Conservation (phyloP, 2,888 invertebrate genomes). For the Altica lythri region DNA sequence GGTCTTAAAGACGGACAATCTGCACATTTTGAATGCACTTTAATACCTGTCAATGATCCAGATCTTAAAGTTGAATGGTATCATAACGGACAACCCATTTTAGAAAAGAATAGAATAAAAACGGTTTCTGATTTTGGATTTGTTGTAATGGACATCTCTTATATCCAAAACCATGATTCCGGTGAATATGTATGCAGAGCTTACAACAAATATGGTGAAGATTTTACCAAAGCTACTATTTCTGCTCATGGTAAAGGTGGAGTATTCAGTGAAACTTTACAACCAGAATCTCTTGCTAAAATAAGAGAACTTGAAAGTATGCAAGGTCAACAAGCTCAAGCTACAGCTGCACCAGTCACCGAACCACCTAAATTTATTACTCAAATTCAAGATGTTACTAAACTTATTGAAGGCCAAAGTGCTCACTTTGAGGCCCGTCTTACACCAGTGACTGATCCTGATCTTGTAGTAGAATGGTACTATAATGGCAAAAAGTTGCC, state of each 20-base stretch:
- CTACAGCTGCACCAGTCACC: conserved; percentile 68
- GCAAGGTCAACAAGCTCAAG: conserved; percentile 69
- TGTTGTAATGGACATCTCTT: conserved; percentile 92
- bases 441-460: conserved; percentile 93
- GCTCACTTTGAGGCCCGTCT: conserved; percentile 93
- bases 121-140: conserved; percentile 95
- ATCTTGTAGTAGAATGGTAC: conserved; percentile 93
- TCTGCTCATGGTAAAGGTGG: conserved; percentile 83
- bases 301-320: conserved; percentile 84
- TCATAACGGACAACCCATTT: conserved; percentile 87
- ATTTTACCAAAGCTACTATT: conserved; percentile 83
- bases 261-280: conserved; percentile 85
- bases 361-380: conserved; percentile 90
- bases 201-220: conserved; percentile 88
- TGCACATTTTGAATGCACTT: conserved; percentile 93
- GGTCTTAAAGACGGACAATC: conserved; percentile 91
- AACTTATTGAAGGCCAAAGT: conserved; percentile 91
- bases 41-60: conserved; percentile 93
- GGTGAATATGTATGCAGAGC: conserved; percentile 94
- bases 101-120: conserved; percentile 89
- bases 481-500: conserved; percentile 91
- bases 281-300: conserved; percentile 87
- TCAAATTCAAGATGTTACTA: conserved; percentile 81
- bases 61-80: conserved; percentile 96
- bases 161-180: conserved; percentile 88